phyloP scores from a whole-genome alignment of 2,888 invertebrate genomes.

The Limnephilus rhombicus region DNA sequence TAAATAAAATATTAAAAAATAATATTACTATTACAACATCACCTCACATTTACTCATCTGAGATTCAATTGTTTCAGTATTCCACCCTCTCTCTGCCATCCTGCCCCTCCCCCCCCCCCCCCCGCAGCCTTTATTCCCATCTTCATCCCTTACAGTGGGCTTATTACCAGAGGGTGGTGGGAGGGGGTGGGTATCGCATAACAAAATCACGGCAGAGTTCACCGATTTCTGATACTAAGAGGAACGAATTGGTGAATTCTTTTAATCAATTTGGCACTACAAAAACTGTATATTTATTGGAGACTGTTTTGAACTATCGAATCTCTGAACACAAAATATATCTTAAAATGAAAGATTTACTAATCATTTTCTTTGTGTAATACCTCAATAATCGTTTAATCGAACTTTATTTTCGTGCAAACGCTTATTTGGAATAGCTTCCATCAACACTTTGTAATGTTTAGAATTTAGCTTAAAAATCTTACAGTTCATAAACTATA shows the following conservation, averaged over 20 bases:
- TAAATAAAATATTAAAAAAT: too few relatives aligned
- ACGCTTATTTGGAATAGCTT: too few relatives aligned
- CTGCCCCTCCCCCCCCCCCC: background rate
- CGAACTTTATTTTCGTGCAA: too few relatives aligned
- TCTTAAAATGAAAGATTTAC: too few relatives aligned
- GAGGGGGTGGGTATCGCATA: slow-evolving; percentile 52
- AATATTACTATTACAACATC: background rate
- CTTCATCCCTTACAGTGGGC: slow-evolving; percentile 13
- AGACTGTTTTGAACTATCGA: too few relatives aligned
- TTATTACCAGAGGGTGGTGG: slow-evolving; percentile 30
- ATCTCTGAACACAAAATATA: too few relatives aligned
- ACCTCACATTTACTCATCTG: background rate
- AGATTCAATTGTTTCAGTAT: slow-evolving; percentile 4
- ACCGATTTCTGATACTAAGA: slow-evolving; percentile 42
- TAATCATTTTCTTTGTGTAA: too few relatives aligned
- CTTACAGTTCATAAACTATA: too few relatives aligned
- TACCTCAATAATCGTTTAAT: too few relatives aligned
- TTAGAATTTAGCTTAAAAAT: too few relatives aligned
- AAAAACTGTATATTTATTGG: background rate
- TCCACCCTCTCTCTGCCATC: background rate
- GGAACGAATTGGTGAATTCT: slow-evolving; percentile 34
- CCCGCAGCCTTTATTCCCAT: background rate
- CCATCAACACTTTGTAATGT: too few relatives aligned
- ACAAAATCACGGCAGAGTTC: slow-evolving; percentile 49
- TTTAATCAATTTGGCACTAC: background rate